Percentiles rank a stretch among this genome's conserved stretches.
phyloP scores from a whole-genome alignment of 1,140 invertebrate genomes.

The Elysia chlorotica region DNA sequence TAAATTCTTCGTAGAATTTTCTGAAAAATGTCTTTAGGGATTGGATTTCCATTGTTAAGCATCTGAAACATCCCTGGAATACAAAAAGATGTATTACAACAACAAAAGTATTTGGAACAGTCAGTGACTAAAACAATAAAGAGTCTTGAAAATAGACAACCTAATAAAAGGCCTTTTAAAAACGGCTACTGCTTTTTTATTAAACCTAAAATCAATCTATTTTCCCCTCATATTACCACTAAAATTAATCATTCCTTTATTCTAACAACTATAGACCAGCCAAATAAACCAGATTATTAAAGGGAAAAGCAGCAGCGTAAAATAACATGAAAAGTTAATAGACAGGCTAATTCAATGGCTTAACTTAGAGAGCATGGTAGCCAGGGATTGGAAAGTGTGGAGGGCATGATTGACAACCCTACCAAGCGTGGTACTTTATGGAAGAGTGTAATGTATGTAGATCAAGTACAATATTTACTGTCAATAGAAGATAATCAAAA shows the following conservation, averaged over 20 bases:
- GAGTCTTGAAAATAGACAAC: no score
- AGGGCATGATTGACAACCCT: not conserved
- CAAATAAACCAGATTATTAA: not conserved
- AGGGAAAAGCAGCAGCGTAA: not conserved
- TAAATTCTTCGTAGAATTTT: slow-evolving; percentile 44
- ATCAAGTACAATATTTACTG: not conserved
- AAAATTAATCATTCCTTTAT: no score
- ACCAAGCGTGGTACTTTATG: not conserved
- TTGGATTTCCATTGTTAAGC: slow-evolving; percentile 49
- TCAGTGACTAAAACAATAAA: no score
- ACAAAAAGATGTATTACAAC: no score
- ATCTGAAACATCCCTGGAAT: slow-evolving; percentile 46
- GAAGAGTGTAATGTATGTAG: not conserved
- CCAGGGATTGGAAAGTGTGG: not conserved
- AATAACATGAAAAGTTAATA: not conserved
- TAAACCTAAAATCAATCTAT: no score
- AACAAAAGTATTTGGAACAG: no score
- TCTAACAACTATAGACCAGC: no score
- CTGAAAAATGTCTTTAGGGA: slow-evolving; percentile 43
- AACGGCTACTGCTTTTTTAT: no score
- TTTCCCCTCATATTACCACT: no score
- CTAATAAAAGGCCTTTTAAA: no score
- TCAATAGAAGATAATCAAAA: not conserved
- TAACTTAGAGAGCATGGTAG: not conserved
- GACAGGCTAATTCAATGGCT: not conserved